Percentiles rank a stretch among this genome's conserved stretches.
phyloP scores from a whole-genome alignment of 2,797 vertebrate species.

The Rhincodon typus region DNA sequence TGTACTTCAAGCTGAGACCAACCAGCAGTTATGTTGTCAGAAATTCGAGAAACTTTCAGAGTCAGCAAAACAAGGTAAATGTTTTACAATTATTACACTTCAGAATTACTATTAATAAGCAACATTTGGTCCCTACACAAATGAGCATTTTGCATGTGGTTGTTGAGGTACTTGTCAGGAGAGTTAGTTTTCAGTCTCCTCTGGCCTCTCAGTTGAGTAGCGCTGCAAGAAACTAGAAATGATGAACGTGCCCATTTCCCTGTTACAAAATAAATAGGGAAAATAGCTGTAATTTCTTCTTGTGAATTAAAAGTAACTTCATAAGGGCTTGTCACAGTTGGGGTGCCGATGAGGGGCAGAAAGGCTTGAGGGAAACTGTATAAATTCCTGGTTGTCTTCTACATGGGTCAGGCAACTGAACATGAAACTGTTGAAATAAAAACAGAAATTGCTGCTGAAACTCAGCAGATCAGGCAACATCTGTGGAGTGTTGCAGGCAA shows the following conservation, averaged over 20 bases:
- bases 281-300: background rate
- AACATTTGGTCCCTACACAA: background rate
- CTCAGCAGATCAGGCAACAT: no score
- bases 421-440: no score
- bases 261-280: background rate
- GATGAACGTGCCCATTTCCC: background rate
- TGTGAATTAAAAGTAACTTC: background rate
- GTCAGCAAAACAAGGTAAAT: slow-evolving; percentile 91
- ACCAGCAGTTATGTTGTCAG: slow-evolving; percentile 92
- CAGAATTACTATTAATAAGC: slow-evolving; percentile 2
- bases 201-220: background rate
- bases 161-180: background rate
- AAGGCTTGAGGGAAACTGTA: no score
- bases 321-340: no score
- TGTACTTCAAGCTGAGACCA: slow-evolving; percentile 90
- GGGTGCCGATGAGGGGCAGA: no score
- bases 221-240: background rate
- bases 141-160: background rate
- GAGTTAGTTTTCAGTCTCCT: background rate
- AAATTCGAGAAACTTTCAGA: slow-evolving; percentile 99
- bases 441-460: no score
- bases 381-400: no score
- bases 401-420: no score
- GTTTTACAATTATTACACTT: slow-evolving; percentile 36
- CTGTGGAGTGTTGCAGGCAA: no score